These are phyloP conservation scores for Lasioglossum malachurum DNA, from an alignment of 2,888 invertebrate genomes.

Conservation along the genomic window DNA sequence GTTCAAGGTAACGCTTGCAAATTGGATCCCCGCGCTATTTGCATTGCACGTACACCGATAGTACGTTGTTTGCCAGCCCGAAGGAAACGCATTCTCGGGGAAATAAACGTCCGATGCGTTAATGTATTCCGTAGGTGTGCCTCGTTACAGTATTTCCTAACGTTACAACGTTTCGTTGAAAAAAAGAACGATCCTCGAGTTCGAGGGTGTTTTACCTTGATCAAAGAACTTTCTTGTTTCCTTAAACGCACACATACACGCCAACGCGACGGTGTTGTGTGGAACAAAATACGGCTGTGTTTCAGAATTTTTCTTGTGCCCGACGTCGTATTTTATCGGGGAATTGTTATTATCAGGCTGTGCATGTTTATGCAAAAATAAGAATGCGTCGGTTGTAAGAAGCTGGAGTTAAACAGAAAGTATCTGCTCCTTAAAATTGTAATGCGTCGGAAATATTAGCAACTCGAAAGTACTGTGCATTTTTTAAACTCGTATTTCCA, in stretches of 20 bases:
- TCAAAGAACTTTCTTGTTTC: neutral
- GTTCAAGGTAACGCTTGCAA: slow-evolving; percentile 31
- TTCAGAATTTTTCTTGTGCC: neutral
- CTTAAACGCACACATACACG: neutral
- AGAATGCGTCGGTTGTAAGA: neutral
- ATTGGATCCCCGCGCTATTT: slow-evolving; percentile 26
- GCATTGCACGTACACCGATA: slow-evolving; percentile 26
- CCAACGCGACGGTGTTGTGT: neutral
- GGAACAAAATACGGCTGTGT: neutral
- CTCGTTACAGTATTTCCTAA: slow-evolving; percentile 14
- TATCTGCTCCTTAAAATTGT: neutral
- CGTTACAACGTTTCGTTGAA: neutral
- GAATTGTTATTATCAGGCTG: neutral
- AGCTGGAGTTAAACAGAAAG: neutral
- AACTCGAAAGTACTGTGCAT: neutral
- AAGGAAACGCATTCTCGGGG: slow-evolving; percentile 23
- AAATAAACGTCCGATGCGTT: slow-evolving; percentile 45
- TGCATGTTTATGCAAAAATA: neutral
- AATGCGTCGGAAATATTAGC: neutral
- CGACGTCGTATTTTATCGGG: neutral
- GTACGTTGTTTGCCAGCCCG: slow-evolving; percentile 1
- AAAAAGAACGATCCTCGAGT: neutral
- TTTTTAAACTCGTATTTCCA: neutral
- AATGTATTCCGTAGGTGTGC: slow-evolving; percentile 38
- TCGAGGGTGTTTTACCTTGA: neutral